Evolutionary conservation across 2,888 invertebrate species (phyloP).

Genomic region (Polyommatus icarus): DNA sequence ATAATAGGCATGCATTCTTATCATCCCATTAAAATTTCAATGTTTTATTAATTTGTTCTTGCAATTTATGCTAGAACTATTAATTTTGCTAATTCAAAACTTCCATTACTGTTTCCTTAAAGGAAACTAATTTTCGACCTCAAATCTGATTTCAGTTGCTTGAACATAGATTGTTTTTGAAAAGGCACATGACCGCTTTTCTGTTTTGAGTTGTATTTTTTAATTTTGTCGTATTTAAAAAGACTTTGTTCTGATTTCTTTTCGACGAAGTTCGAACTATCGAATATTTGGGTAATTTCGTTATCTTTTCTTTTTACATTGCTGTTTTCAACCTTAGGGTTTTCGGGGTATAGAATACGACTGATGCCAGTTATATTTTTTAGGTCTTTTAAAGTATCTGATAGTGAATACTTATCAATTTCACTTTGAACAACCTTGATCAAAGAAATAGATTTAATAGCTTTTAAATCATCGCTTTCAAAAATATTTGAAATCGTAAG

Average conservation of each 20-base stretch:
- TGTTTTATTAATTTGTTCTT: neutral
- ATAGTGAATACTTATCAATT: slow-evolving; percentile 37
- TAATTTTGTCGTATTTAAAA: neutral
- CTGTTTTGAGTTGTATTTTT: neutral
- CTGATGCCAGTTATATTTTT: neutral
- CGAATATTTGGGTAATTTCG: neutral
- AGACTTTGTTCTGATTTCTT: slow-evolving; percentile 1
- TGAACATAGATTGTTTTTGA: slow-evolving; percentile 42
- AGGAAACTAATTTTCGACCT: slow-evolving; percentile 37
- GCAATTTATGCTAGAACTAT: neutral
- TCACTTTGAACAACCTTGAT: slow-evolving; percentile 37
- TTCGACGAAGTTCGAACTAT: neutral
- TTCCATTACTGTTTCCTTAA: neutral
- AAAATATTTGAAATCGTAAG: neutral
- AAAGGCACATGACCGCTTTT: slow-evolving; percentile 36
- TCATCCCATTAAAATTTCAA: neutral
- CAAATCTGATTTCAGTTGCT: slow-evolving; percentile 41
- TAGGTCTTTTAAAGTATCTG: neutral
- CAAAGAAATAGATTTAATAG: slow-evolving; percentile 37
- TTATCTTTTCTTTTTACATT: neutral
- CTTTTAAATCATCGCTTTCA: neutral
- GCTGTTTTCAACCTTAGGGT: neutral
- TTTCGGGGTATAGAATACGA: neutral
- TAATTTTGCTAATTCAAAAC: neutral
- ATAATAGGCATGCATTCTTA: neutral